These are phyloP conservation scores for Agrochola litura DNA, from an alignment of 2,888 invertebrate species.

Conservation along the genomic window DNA sequence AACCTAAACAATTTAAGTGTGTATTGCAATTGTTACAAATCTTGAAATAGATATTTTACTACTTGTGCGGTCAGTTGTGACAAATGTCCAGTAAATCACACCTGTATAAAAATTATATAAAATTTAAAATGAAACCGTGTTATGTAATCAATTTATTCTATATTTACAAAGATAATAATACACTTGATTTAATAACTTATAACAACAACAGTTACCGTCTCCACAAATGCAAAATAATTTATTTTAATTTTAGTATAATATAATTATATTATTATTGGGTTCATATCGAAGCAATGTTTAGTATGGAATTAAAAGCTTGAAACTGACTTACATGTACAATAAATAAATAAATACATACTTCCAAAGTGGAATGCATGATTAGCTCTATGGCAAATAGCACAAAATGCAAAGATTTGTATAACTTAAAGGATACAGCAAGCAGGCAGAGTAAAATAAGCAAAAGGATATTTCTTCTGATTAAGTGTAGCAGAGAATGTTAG, in stretches of 20 bases:
- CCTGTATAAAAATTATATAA: background rate
- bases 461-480: background rate
- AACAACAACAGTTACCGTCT: conserved; percentile 39
- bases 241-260: conserved; percentile 14
- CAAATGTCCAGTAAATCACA: conserved; percentile 2
- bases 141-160: conserved; percentile 58
- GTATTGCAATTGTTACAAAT: background rate
- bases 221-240: conserved; percentile 58
- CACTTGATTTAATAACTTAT: conserved; percentile 64
- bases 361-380: conserved; percentile 71
- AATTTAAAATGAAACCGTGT: conserved; percentile 23
- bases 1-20: conserved; percentile 22
- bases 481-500: background rate
- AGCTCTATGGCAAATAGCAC: conserved; percentile 47
- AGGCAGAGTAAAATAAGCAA: background rate
- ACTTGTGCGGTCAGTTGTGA: too few species aligned
- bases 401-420: conserved; percentile 53
- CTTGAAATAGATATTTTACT: background rate
- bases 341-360: conserved; percentile 43
- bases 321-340: conserved; percentile 18
- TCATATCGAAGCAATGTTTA: conserved; percentile 43
- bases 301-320: conserved; percentile 37
- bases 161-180: conserved; percentile 65
- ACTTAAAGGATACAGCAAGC: conserved; percentile 10
- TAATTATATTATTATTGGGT: conserved; percentile 13